phyloP scores from a whole-genome alignment of 2,797 vertebrate genomes.

The Alca torda region DNA sequence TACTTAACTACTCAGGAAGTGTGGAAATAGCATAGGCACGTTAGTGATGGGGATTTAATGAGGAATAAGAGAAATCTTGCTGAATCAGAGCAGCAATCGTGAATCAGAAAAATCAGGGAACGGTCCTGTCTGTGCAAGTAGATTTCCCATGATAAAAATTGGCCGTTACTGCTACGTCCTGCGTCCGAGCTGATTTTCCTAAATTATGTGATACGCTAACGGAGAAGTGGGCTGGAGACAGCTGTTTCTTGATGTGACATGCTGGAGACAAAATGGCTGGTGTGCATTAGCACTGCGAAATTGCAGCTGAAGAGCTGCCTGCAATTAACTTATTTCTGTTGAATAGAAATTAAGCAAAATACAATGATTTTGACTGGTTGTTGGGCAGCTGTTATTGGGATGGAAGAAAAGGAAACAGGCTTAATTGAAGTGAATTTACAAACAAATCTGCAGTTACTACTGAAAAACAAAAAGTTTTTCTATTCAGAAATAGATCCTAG shows the following conservation, averaged over 20 bases:
- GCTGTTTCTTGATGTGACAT: slow-evolving; percentile 50
- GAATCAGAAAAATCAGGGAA: not conserved
- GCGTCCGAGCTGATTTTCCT: not conserved
- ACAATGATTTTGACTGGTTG: slow-evolving; percentile 42
- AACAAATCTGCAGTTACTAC: slow-evolving; percentile 17
- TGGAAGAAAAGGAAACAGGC: slow-evolving; percentile 18
- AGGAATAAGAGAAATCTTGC: not conserved
- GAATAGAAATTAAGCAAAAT: slow-evolving; percentile 45
- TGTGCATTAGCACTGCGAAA: slow-evolving; percentile 53
- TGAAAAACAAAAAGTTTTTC: slow-evolving; percentile 35
- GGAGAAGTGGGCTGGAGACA: slow-evolving; percentile 39
- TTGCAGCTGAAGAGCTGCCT: slow-evolving; percentile 48
- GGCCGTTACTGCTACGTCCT: not conserved
- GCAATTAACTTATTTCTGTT: slow-evolving; percentile 64
- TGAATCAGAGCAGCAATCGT: not conserved
- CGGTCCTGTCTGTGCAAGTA: not conserved
- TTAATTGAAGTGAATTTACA: slow-evolving; percentile 59
- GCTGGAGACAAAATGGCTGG: slow-evolving; percentile 73
- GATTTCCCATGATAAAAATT: not conserved
- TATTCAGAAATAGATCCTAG: not conserved
- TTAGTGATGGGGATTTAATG: not conserved
- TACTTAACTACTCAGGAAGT: not conserved
- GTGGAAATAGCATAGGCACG: not conserved
- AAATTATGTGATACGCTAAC: slow-evolving; percentile 32
- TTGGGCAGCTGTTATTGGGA: slow-evolving; percentile 31